A percentile compares a stretch with the other conserved stretches of the same genome.
phyloP scores from a whole-genome alignment of 2,113 vertebrate species.

The Clarias gariepinus region DNA sequence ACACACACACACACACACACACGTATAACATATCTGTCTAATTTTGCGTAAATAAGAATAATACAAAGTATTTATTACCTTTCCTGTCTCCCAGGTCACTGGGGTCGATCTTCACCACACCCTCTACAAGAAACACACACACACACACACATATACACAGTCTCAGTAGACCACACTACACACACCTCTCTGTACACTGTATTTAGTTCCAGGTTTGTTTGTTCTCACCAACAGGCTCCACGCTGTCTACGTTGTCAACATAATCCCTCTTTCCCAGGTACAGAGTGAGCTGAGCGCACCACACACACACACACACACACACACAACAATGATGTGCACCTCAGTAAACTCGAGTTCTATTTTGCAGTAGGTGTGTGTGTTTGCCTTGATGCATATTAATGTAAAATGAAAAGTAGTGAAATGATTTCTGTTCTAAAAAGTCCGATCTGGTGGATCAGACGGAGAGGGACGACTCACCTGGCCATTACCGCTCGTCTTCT shows the following conservation, averaged over 20 bases:
- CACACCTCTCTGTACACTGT: neutral
- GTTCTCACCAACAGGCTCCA: constrained; percentile 68
- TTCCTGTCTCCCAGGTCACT: constrained; percentile 66
- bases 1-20: constrained; percentile 22
- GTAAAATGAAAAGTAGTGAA: neutral
- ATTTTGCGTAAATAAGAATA: neutral
- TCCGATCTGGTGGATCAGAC: neutral
- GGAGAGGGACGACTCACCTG: constrained; percentile 49
- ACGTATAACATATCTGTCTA: neutral
- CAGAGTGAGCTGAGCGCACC: constrained; percentile 66
- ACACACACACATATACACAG: neutral
- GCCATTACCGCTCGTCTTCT: constrained; percentile 72
- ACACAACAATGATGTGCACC: neutral
- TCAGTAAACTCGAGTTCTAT: neutral
- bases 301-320: constrained; percentile 15
- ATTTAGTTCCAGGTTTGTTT: neutral
- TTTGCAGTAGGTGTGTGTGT: neutral
- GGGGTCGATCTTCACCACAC: constrained; percentile 69
- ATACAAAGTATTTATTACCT: constrained; percentile 60
- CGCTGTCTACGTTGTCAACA: constrained; percentile 62
- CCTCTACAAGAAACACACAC: constrained; percentile 59
- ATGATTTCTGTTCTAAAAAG: neutral
- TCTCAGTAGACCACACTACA: neutral
- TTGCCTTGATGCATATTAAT: neutral
- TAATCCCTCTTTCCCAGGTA: constrained; percentile 75